Evolutionary conservation across 2,888 invertebrate species (phyloP).

Genomic region (Gordius sp.): DNA sequence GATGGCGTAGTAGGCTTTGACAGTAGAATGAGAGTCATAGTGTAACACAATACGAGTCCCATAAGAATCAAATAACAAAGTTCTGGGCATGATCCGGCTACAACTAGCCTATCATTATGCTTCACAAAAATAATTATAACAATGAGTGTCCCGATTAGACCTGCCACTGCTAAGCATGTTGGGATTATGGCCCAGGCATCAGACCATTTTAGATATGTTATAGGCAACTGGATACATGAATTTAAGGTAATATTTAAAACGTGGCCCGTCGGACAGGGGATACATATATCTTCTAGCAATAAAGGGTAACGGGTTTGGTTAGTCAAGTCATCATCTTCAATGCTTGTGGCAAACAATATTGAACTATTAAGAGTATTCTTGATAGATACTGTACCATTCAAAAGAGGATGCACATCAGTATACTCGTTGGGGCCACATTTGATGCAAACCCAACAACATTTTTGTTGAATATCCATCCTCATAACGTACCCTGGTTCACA

Average conservation of each 20-base stretch:
- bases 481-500: conserved; percentile 38
- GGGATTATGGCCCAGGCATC: conserved; percentile 43
- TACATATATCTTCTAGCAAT: too few relatives aligned
- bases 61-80: conserved; percentile 45
- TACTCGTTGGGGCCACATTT: conserved; percentile 39
- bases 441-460: conserved; percentile 46
- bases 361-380: too few relatives aligned
- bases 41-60: conserved; percentile 43
- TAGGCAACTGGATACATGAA: conserved; percentile 36
- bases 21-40: conserved; percentile 43
- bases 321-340: too few relatives aligned
- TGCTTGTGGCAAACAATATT: too few relatives aligned
- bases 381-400: too few relatives aligned
- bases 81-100: conserved; percentile 50
- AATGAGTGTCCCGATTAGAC: conserved; percentile 35
- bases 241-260: conserved; percentile 40
- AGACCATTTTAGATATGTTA: conserved; percentile 37
- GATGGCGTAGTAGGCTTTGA: conserved; percentile 40
- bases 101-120: conserved; percentile 40
- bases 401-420: conserved; percentile 36
- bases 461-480: too few relatives aligned
- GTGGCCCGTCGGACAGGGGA: conserved; percentile 38
- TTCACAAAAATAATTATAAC: conserved; percentile 40
- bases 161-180: conserved; percentile 38
- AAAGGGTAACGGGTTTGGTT: too few relatives aligned